These are phyloP conservation scores for Rhyacophila brunnea DNA, from an alignment of 1,140 invertebrate species.

Conservation along the genomic window DNA sequence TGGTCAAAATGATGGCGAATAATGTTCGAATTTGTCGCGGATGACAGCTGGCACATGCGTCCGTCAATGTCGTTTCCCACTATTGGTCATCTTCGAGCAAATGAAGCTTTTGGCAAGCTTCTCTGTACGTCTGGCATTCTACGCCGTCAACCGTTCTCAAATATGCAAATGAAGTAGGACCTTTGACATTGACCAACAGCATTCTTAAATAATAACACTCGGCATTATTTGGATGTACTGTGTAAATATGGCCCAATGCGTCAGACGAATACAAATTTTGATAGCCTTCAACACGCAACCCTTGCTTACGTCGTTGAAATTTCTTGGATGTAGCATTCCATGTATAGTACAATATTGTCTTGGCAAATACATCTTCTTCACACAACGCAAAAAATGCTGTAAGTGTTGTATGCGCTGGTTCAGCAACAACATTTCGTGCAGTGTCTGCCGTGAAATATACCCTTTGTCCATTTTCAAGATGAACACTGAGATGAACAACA, in stretches of 20 bases:
- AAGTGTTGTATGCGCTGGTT: constrained; percentile 31
- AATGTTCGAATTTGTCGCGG: neutral
- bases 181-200: neutral
- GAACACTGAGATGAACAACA: constrained; percentile 42
- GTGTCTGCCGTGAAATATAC: constrained; percentile 41
- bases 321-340: constrained; percentile 31
- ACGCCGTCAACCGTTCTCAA: too few species aligned
- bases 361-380: constrained; percentile 6
- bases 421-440: constrained; percentile 1
- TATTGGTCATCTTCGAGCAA: too few species aligned
- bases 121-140: too few species aligned
- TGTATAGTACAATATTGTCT: constrained; percentile 28
- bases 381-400: constrained; percentile 40
- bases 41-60: too few species aligned
- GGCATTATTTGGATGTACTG: neutral
- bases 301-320: neutral
- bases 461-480: constrained; percentile 45
- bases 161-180: neutral
- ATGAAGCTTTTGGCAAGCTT: too few species aligned
- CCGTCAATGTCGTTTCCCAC: too few species aligned
- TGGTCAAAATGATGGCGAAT: neutral
- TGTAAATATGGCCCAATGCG: neutral
- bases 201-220: constrained; percentile 1
- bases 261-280: neutral
- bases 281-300: neutral